Percentiles rank a stretch among this genome's conserved stretches.
Evolutionary conservation across 2,888 invertebrate species (phyloP).

Genomic region (Acrobeloides nanus): DNA sequence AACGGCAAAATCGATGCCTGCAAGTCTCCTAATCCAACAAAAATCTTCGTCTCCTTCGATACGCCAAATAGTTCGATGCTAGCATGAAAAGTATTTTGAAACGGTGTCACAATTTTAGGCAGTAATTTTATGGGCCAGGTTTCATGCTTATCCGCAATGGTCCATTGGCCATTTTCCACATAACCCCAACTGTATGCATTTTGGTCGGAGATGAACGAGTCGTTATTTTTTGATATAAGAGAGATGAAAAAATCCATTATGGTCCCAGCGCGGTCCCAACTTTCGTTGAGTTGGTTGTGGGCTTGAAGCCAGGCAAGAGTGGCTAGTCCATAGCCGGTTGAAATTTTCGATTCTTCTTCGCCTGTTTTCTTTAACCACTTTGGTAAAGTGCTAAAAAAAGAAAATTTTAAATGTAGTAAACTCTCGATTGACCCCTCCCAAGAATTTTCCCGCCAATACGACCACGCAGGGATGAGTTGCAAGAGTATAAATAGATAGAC

Average conservation of each 20-base stretch:
- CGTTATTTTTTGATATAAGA: slow-evolving; percentile 2
- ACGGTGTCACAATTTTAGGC: slow-evolving; percentile 12
- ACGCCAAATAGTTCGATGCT: slow-evolving; percentile 2
- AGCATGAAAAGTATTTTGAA: no score
- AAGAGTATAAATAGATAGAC: no score
- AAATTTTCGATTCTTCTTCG: slow-evolving; percentile 2
- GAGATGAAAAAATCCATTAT: slow-evolving; percentile 22
- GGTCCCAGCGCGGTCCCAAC: slow-evolving; percentile 18
- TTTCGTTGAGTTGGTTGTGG: slow-evolving; percentile 7
- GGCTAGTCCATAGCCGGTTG: slow-evolving; percentile 27
- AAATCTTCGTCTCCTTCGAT: slow-evolving; percentile 2
- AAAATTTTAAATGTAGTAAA: no score
- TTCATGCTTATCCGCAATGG: neutral
- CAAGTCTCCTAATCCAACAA: slow-evolving; percentile 23
- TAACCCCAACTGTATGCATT: slow-evolving; percentile 23
- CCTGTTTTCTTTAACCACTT: slow-evolving; percentile 3
- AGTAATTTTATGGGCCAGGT: slow-evolving; percentile 12
- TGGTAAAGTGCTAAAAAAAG: no score
- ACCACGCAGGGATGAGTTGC: no score
- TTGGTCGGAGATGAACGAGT: slow-evolving; percentile 19
- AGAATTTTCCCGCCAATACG: no score
- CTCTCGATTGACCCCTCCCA: no score
- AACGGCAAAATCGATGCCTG: slow-evolving; percentile 19
- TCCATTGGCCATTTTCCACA: no score
- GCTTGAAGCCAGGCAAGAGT: slow-evolving; percentile 22